A percentile compares a stretch with the other conserved stretches of the same genome.
Evolutionary conservation across 2,113 vertebrate genomes (phyloP).

Genomic region (Sebastes fasciatus): DNA sequence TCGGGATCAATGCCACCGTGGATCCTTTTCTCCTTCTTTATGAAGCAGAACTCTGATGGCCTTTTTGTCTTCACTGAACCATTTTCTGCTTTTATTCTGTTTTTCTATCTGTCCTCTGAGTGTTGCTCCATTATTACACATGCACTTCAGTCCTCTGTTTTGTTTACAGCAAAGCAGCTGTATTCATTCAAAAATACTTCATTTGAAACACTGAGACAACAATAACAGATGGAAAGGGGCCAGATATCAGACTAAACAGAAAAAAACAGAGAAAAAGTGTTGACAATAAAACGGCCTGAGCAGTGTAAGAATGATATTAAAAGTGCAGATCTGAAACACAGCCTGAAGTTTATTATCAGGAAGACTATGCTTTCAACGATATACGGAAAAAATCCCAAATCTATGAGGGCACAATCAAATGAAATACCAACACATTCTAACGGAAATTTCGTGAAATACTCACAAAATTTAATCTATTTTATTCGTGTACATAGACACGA

Average conservation of each 20-base stretch:
- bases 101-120: background rate
- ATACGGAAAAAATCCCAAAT: background rate
- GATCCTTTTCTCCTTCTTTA: background rate
- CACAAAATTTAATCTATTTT: too few relatives aligned
- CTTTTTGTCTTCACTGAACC: background rate
- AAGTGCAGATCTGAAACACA: background rate
- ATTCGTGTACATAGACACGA: too few relatives aligned
- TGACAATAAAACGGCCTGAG: background rate
- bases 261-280: background rate
- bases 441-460: too few relatives aligned
- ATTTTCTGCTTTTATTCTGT: background rate
- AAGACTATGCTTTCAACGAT: too few relatives aligned
- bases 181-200: background rate
- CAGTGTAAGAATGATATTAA: background rate
- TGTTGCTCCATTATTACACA: background rate
- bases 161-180: background rate
- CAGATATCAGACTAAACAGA: background rate
- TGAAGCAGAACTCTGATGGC: background rate
- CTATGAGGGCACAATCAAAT: background rate
- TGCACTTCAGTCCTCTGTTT: background rate
- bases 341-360: too few relatives aligned
- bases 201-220: background rate
- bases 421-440: background rate
- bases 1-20: background rate
- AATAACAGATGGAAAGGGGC: background rate